phyloP scores from a whole-genome alignment of 2,888 invertebrate genomes.

The Chymomyza amoena region DNA sequence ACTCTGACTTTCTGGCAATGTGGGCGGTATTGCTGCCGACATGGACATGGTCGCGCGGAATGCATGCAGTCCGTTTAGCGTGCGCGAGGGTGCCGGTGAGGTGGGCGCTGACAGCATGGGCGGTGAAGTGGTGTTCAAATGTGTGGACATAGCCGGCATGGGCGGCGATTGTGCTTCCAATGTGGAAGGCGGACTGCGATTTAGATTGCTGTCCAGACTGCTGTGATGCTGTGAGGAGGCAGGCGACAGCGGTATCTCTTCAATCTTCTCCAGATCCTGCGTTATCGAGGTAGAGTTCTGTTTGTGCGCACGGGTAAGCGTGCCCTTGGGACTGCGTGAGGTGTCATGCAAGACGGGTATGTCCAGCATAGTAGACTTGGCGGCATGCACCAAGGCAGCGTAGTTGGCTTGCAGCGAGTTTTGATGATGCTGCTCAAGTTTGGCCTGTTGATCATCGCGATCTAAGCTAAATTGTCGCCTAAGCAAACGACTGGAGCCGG shows the following conservation, averaged over 20 bases:
- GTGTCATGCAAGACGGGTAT: conserved; percentile 77
- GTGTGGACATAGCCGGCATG: conserved; percentile 14
- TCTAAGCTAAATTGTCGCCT: conserved; percentile 86
- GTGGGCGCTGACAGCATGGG: conserved; percentile 68
- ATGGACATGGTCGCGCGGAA: conserved; percentile 27
- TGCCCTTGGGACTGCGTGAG: conserved; percentile 72
- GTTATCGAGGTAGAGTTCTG: conserved; percentile 85
- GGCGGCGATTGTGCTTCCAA: conserved; percentile 68
- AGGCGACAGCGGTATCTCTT: conserved; percentile 82
- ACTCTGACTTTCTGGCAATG: neutral
- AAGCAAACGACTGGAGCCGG: conserved; percentile 80
- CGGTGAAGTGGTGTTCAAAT: conserved; percentile 34
- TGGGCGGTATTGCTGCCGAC: neutral
- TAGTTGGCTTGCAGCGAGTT: conserved; percentile 65
- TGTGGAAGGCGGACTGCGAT: conserved; percentile 77
- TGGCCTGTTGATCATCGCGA: conserved; percentile 81
- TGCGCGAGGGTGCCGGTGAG: conserved; percentile 71
- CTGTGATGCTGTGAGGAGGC: conserved; percentile 78
- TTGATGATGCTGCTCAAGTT: conserved; percentile 66
- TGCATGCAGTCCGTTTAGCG: conserved; percentile 59
- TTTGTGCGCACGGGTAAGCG: conserved; percentile 80
- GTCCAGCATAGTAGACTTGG: conserved; percentile 71
- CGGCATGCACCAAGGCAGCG: conserved; percentile 51
- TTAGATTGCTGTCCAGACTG: conserved; percentile 77
- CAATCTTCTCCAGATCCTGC: conserved; percentile 85